These are phyloP conservation scores for Capricornis sumatraensis DNA, from an alignment of 2,113 vertebrate genomes.

Conservation along the genomic window DNA sequence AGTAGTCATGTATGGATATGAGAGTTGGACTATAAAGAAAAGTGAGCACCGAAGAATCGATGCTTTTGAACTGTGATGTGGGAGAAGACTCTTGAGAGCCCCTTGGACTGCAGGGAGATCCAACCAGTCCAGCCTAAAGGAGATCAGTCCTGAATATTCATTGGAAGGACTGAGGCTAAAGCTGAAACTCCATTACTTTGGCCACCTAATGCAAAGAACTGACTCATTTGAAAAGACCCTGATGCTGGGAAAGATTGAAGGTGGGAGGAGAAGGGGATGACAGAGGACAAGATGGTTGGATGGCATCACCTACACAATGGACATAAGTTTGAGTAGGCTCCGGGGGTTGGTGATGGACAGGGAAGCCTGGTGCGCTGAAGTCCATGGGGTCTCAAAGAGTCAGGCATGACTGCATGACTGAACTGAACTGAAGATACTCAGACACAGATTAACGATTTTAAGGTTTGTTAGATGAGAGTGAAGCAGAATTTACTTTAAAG, in stretches of 20 bases:
- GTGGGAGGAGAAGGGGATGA: not conserved
- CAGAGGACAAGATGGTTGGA: not conserved
- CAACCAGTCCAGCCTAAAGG: not conserved
- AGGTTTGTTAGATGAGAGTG: not conserved
- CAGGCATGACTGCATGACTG: not conserved
- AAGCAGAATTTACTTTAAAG: conserved; percentile 17
- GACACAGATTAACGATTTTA: conserved; percentile 22
- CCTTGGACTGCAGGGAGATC: not conserved
- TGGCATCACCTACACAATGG: not conserved
- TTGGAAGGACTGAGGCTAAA: not conserved
- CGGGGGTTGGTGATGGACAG: not conserved
- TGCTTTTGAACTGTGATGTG: not conserved
- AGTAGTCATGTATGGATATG: not conserved
- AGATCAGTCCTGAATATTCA: not conserved
- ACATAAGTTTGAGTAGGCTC: not conserved
- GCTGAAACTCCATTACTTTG: not conserved
- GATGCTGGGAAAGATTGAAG: not conserved
- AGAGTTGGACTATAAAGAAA: not conserved
- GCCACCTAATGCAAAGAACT: not conserved
- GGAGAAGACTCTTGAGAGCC: not conserved
- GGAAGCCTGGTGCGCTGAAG: not conserved
- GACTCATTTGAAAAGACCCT: not conserved
- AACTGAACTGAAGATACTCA: not conserved
- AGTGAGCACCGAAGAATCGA: not conserved
- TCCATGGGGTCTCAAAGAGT: not conserved